Evolutionary conservation across 2,888 invertebrate species (phyloP), one percentile per base, ranked within the genome.

Genomic region (Rhamnusium bicolor): DNA sequence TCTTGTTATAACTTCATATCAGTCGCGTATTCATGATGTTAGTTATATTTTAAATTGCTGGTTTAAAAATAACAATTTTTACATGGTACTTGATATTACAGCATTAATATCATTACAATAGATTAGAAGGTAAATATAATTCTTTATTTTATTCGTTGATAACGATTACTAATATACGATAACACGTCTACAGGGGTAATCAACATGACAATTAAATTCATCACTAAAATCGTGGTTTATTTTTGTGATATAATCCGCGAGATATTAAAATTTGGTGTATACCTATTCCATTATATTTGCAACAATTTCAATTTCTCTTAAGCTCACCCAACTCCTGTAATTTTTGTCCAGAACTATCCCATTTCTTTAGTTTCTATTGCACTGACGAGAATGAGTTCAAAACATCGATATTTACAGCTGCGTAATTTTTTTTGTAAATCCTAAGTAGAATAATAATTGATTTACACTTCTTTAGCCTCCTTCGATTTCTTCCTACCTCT

Each of bases 71-170:
- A 58, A 10, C 29, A 16, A 8, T 58, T 58, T 32, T 18, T 16
- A 32, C 32, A 12, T 10, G 10, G 2, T 32, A 24, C 21, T n/a
- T 12, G 19, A 14, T 21, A 54, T 24, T 54, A 54, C 14, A 24
- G 14, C 19, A 29, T 27, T 63, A 63, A 49, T 47, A 47, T 49
- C 16, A 19, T 21, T 24, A 61, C 5, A 63, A 63, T 16, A 27
- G 63, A 63, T 63, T 63, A 27, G 10, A n/a, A 63, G n/a, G 49
- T 27, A 10, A 21, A 40, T 63, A 14, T n/a, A 63, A 14, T 62
- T 63, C 49, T 27, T 24, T 29, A 16, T 16, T 47, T 24, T 61
- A 51, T 51, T 63, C 49, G 29, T 21, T 51, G 63, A 63, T 63
- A 63, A 51, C n/a, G 27, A 27, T 63, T 63, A 27, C 14, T 27